Base-by-base conservation (phyloP, 2,797 vertebrate species). In the Pristis pectinata region DNA sequence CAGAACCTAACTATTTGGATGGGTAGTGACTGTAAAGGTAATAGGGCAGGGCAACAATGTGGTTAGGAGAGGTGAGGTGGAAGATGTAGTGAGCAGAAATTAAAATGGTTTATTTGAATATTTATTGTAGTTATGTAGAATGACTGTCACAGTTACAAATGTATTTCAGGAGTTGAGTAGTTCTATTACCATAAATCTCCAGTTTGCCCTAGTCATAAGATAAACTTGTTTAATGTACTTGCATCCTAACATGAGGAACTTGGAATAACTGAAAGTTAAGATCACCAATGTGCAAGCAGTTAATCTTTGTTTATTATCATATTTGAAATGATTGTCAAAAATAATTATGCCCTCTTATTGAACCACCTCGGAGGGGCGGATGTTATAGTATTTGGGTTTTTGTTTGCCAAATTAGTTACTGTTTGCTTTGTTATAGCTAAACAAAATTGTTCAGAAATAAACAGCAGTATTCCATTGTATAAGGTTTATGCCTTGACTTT, bases 301-400 rank as follows among this genome's bases (percentile, higher is more conserved):
- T 30, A 41, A 49, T 72, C 37, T 93, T 24, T n/a, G 61, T 92
- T 64, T 92, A 44, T 80, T 41, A 91, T 64, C n/a, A 70, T 44
- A 49, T 93, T 93, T 72, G 41, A 15, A 34, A 93, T 74, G 37
- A 72, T 10, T 49, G 64, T 74, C 37, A 37, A 53, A 74, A 49
- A 93, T 93, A 74, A 93, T 93, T 93, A 67, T 93, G 92, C 92
- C 89, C 89, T 64, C 92, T 93, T 93, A 93, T 72, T 93, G 41
- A 72, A 27, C 92, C 93, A 74, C 92, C 92, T 49, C 11, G 17
- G 64, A 93, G 41, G 22, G 92, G 37, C 3, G 24, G 27, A 44
- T 27, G 64, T 24, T 27, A 93, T 44, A 30, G 64, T 93, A 93
- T 72, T 74, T 72, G 67, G 61, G 41, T 93, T 93, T 49, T 83